A percentile compares a stretch with the other conserved stretches of the same genome.
phyloP scores from a whole-genome alignment of 2,888 invertebrate species.

The Aquatica leii region DNA sequence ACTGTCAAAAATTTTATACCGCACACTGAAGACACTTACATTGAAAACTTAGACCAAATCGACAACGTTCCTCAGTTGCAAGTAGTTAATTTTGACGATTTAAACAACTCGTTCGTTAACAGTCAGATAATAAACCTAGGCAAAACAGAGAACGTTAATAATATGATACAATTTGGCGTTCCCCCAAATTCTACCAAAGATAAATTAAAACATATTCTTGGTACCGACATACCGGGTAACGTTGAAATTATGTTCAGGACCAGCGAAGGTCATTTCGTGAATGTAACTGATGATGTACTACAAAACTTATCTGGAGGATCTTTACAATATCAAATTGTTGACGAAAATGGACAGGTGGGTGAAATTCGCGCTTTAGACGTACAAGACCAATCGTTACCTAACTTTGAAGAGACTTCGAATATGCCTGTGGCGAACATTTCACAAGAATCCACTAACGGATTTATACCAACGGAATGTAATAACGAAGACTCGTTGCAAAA shows the following conservation, averaged over 20 bases:
- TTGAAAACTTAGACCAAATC: slow-evolving; percentile 44
- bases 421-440: not conserved
- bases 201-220: slow-evolving; percentile 54
- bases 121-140: slow-evolving; percentile 39
- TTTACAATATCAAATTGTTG: slow-evolving; percentile 56
- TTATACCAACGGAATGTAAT: not conserved
- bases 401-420: slow-evolving; percentile 2
- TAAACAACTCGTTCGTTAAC: slow-evolving; percentile 41
- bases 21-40: slow-evolving; percentile 47
- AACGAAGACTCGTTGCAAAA: not conserved
- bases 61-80: slow-evolving; percentile 42
- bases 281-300: slow-evolving; percentile 70
- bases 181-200: slow-evolving; percentile 37
- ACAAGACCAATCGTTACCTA: slow-evolving; percentile 20
- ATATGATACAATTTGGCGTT: slow-evolving; percentile 38
- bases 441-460: not conserved
- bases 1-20: slow-evolving; percentile 59
- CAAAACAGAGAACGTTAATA: slow-evolving; percentile 30
- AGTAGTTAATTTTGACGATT: slow-evolving; percentile 47
- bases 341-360: slow-evolving; percentile 56
- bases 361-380: slow-evolving; percentile 54
- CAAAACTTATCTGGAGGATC: slow-evolving; percentile 55
- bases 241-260: slow-evolving; percentile 70
- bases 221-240: slow-evolving; percentile 58
- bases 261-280: slow-evolving; percentile 70